These are phyloP conservation scores for Heliconius charithonia DNA, from an alignment of 2,888 invertebrate species.

Conservation along the genomic window DNA sequence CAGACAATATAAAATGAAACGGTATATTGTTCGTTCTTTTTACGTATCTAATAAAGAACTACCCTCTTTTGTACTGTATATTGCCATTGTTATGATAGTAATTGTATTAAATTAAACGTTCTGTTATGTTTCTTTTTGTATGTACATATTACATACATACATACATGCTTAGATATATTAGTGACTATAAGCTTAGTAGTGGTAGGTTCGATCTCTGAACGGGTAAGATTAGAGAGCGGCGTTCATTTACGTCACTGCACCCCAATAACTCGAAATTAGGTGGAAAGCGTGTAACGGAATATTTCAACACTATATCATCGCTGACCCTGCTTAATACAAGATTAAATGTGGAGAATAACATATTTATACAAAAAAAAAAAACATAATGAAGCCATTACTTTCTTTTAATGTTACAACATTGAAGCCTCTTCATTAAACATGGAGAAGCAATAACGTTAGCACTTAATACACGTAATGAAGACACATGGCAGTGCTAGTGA, in stretches of 20 bases:
- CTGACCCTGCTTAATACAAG: not conserved
- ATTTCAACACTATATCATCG: not conserved
- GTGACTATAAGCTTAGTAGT: not conserved
- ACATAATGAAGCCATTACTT: slow-evolving; percentile 23
- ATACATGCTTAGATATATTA: not conserved
- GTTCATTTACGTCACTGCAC: not conserved
- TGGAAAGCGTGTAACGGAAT: not conserved
- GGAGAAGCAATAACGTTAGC: slow-evolving; percentile 35
- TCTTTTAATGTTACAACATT: slow-evolving; percentile 17
- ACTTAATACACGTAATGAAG: slow-evolving; percentile 40
- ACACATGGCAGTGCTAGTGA: slow-evolving; percentile 24
- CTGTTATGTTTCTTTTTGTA: not conserved
- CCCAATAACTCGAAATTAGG: not conserved
- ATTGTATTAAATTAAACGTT: not conserved
- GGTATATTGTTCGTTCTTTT: slow-evolving; percentile 18
- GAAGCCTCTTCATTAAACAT: slow-evolving; percentile 36
- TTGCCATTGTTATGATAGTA: not conserved
- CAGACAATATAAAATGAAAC: slow-evolving; percentile 19
- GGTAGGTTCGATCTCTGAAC: too few relatives aligned
- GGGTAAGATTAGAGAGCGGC: not conserved
- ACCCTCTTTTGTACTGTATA: not conserved
- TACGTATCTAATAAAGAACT: slow-evolving; percentile 12
- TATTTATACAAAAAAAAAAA: slow-evolving; percentile 13
- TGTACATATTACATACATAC: not conserved
- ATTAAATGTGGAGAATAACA: not conserved